Evolutionary conservation across 2,797 vertebrate genomes (phyloP).

Genomic region (Fistularia tabacaria): DNA sequence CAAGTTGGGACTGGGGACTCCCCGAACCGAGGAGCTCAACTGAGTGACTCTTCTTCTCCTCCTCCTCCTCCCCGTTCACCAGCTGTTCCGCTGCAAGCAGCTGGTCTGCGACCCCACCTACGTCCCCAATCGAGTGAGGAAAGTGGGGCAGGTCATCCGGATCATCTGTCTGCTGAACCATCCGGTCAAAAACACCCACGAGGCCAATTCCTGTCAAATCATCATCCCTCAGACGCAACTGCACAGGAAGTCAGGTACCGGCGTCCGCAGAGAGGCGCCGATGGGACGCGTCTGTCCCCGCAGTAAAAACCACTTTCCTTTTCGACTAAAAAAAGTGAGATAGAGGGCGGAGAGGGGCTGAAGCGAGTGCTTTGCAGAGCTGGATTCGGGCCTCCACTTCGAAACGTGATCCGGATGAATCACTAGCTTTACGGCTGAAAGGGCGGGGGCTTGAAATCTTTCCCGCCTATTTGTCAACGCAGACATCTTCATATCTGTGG

Average conservation of each 20-base stretch:
- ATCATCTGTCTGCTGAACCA: conserved; percentile 78
- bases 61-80: conserved; percentile 1
- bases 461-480: conserved; percentile 4
- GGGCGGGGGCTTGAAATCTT: no score
- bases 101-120: conserved; percentile 79
- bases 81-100: conserved; percentile 79
- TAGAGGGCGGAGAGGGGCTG: no score
- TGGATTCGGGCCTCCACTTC: no score
- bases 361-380: no score
- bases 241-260: conserved; percentile 74
- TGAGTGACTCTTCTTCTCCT: not conserved
- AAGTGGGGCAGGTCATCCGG: conserved; percentile 70
- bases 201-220: conserved; percentile 77
- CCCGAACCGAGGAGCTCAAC: not conserved
- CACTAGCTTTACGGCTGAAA: no score
- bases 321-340: no score
- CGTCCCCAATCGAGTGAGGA: conserved; percentile 67
- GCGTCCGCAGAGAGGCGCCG: not conserved
- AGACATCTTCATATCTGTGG: conserved; percentile 78
- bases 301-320: no score
- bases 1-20: conserved; percentile 20
- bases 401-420: no score
- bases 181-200: conserved; percentile 76
- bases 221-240: conserved; percentile 77
- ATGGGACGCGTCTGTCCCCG: not conserved